phyloP scores from a whole-genome alignment of 2,888 invertebrate species.

The Pomacea canaliculata region DNA sequence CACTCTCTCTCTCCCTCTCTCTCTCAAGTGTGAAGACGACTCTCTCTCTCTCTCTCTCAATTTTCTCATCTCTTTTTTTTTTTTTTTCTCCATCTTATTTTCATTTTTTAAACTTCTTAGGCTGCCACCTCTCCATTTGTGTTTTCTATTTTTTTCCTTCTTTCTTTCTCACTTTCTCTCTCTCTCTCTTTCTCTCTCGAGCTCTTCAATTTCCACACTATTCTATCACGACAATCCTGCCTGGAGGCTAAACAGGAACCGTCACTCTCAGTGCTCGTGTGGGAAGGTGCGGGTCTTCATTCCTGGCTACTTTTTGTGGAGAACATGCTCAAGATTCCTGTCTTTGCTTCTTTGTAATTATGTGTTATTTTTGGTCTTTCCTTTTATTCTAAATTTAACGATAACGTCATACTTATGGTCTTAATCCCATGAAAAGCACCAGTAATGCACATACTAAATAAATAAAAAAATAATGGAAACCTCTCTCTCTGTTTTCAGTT shows the following conservation, averaged over 20 bases:
- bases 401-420: too few relatives aligned
- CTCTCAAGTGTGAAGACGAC: background rate
- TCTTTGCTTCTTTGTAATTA: background rate
- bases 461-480: too few relatives aligned
- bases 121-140: background rate
- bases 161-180: background rate
- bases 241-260: background rate
- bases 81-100: background rate
- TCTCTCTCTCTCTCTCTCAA: too few relatives aligned
- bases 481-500: too few relatives aligned
- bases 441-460: too few relatives aligned
- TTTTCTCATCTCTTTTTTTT: background rate
- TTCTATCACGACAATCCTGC: background rate
- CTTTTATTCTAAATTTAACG: too few relatives aligned
- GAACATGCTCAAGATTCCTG: background rate
- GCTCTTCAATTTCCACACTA: background rate
- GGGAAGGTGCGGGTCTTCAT: too few relatives aligned
- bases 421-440: too few relatives aligned
- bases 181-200: background rate
- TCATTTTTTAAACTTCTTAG: background rate
- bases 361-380: background rate
- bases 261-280: too few relatives aligned
- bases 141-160: background rate
- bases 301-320: background rate
- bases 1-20: background rate